These are phyloP conservation scores for Zapus hudsonius DNA, from an alignment of 2,113 vertebrate genomes.

Conservation along the genomic window DNA sequence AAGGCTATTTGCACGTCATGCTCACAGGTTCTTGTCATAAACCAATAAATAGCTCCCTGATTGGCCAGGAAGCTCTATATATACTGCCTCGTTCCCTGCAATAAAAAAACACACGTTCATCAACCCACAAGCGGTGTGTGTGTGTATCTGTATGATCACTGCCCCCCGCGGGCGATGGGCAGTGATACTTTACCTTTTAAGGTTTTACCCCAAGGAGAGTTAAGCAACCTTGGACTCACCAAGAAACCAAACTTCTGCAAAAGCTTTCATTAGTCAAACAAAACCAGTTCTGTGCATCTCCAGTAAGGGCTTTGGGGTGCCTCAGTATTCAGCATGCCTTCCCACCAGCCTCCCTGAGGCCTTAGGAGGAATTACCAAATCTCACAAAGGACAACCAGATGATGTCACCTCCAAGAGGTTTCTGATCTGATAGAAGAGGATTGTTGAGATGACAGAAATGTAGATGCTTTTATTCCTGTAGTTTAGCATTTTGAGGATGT, in stretches of 20 bases:
- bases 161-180: no score
- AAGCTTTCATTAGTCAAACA: conserved; percentile 60
- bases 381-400: not conserved
- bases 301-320: not conserved
- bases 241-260: conserved; percentile 38
- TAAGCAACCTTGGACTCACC: conserved; percentile 22
- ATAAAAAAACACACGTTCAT: no score
- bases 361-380: not conserved
- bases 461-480: conserved; percentile 47
- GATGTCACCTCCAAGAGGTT: conserved; percentile 16
- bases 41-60: no score
- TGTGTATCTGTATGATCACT: no score
- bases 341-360: not conserved
- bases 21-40: no score
- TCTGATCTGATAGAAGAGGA: conserved; percentile 29
- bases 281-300: conserved; percentile 25
- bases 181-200: conserved; percentile 55
- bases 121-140: no score
- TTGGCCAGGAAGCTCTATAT: no score
- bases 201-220: conserved; percentile 1
- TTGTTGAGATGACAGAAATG: conserved; percentile 54
- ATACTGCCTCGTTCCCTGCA: no score
- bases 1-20: no score
- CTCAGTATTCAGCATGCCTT: conserved; percentile 21
- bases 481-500: conserved; percentile 54